A percentile compares a stretch with the other conserved stretches of the same genome.
phyloP scores from a whole-genome alignment of 1,140 invertebrate species.

The Drosophila oshimai region DNA sequence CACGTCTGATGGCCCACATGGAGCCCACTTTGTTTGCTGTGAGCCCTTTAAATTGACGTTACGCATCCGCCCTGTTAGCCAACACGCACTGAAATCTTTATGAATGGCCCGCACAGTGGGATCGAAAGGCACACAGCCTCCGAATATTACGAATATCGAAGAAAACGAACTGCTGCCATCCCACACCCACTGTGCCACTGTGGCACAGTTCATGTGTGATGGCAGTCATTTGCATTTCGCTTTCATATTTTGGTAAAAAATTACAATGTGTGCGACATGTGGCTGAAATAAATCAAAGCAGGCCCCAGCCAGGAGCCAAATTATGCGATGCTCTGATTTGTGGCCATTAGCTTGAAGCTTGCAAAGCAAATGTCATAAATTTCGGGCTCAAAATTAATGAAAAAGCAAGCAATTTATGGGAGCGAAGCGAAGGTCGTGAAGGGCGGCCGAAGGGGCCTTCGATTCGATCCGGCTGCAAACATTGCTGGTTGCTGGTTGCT shows the following conservation, averaged over 20 bases:
- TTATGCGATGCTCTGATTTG: constrained; percentile 64
- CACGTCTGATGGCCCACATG: constrained; percentile 36
- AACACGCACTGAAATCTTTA: constrained; percentile 47
- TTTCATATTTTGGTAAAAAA: constrained; percentile 62
- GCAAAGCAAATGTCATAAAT: constrained; percentile 46
- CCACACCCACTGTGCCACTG: not conserved
- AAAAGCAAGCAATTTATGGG: constrained; percentile 53
- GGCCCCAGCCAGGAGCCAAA: constrained; percentile 4
- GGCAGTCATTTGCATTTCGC: constrained; percentile 59
- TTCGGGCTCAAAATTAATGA: constrained; percentile 58
- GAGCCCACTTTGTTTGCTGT: constrained; percentile 12
- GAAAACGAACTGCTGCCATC: not conserved
- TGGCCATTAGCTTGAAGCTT: constrained; percentile 47
- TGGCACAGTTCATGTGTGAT: constrained; percentile 38
- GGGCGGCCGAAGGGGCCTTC: not conserved
- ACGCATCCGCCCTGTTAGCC: constrained; percentile 55
- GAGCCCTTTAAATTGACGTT: constrained; percentile 67
- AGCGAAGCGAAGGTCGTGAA: not conserved
- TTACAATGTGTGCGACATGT: constrained; percentile 71
- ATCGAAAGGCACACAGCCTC: too few species aligned
- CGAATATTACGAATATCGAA: too few species aligned
- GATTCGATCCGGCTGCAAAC: not conserved
- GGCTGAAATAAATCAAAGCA: constrained; percentile 67
- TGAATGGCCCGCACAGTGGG: constrained; percentile 36
- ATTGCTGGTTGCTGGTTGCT: not conserved